phyloP scores from a whole-genome alignment of 2,888 invertebrate genomes.

The Amiota communis region DNA sequence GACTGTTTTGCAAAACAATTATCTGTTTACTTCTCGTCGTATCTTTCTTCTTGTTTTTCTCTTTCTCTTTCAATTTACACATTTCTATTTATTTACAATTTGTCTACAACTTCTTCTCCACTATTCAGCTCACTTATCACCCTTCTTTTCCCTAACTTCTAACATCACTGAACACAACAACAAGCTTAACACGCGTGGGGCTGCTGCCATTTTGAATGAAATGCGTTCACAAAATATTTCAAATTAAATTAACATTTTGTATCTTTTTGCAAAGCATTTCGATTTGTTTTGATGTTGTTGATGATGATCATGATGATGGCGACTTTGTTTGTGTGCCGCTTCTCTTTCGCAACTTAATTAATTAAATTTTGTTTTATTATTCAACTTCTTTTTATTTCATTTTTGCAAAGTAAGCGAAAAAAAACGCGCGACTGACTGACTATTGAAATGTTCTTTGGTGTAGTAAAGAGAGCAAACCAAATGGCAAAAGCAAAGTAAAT shows the following conservation, averaged over 20 bases:
- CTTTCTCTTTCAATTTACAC: constrained; percentile 51
- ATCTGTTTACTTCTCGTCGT: background rate
- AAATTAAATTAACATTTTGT: background rate
- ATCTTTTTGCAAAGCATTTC: no score
- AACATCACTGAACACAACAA: no score
- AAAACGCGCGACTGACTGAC: no score
- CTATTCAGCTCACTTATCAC: background rate
- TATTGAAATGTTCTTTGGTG: no score
- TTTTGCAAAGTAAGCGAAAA: no score
- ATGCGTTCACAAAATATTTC: constrained; percentile 16
- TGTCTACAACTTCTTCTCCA: constrained; percentile 6
- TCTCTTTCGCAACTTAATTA: background rate
- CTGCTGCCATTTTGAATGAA: constrained; percentile 14
- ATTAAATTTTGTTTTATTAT: constrained; percentile 26
- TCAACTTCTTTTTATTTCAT: constrained; percentile 29
- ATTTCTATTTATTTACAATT: constrained; percentile 33
- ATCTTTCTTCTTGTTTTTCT: constrained; percentile 21
- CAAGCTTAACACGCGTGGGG: background rate
- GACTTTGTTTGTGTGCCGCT: no score
- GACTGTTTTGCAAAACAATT: constrained; percentile 29
- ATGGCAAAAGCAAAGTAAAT: no score
- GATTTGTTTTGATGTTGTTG: no score
- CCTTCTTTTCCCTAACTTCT: no score
- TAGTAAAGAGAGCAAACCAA: no score
- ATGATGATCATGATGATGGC: no score